Evolutionary conservation across 2,113 vertebrate species (phyloP), one percentile per base, ranked within the genome.

Genomic region (Ameiurus melas): DNA sequence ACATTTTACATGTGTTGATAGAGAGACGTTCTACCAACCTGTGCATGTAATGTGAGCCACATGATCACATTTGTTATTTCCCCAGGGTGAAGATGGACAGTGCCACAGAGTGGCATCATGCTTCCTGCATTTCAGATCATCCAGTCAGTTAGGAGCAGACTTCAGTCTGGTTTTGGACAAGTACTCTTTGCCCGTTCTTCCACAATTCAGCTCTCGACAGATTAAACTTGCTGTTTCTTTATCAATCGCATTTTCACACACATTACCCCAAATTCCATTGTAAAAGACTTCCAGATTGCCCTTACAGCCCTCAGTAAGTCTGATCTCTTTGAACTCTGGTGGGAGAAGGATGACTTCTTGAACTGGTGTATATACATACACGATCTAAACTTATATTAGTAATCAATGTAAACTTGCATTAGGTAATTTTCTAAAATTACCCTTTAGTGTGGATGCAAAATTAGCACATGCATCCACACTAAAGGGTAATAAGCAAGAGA

Each of bases 201-300:
- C 89, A 89, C 91, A 90, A 57, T 79, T 89, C 62, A 92, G 87
- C 73, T 92, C 85, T 9, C 80, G 85, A 60, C 90, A 91, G 64
- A 92, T 87, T 36, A 92, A 22, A 75, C 64, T 87, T 2, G 14
- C 89, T 64, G 86, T 91, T 20, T 83, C 68, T 83, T 16, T 62
- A 64, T 87, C 78, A 60, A 91, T 85, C 10, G 36, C 25, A 84
- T 86, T 89, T 7, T 4, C 33, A n/a, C 91, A 91, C 2, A 90
- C 83, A 57, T 82, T 87, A 43, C 87, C 87, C 91, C 91, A 91
- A 33, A 82, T 89, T 79, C 86, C 85, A 90, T 91, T 92, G 88
- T 91, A 92, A 75, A 88, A 88, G 55, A 90, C 81, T 51, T 90
- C 88, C 60, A 92, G 2, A 2, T 88, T 84, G 20, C 90, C 91